Conservation (phyloP, 2,888 invertebrate species). For the Tryphoninae sp. region DNA sequence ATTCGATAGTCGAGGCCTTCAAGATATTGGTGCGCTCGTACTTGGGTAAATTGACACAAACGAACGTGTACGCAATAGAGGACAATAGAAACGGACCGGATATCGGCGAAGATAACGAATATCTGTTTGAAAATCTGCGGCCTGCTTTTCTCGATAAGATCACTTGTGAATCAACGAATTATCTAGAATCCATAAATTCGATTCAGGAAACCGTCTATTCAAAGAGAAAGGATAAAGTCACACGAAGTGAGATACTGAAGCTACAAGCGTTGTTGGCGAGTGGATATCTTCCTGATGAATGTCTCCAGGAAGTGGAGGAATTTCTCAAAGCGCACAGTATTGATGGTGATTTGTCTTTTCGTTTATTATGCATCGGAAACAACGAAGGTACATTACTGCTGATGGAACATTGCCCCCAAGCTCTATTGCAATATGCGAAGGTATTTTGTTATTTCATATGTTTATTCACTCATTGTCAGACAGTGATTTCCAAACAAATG, state of each 20-base stretch:
- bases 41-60: slow-evolving; percentile 82
- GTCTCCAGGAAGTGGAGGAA: slow-evolving; percentile 84
- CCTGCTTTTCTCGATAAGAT: slow-evolving; percentile 82
- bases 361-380: slow-evolving; percentile 81
- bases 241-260: slow-evolving; percentile 73
- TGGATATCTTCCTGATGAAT: slow-evolving; percentile 83
- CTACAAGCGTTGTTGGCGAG: slow-evolving; percentile 85
- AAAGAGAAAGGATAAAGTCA: slow-evolving; percentile 64
- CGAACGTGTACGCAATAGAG: slow-evolving; percentile 72
- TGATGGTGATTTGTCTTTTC: slow-evolving; percentile 83
- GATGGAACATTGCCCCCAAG: slow-evolving; percentile 85
- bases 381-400: slow-evolving; percentile 82
- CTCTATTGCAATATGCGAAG: slow-evolving; percentile 86
- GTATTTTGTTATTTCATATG: slow-evolving; percentile 76
- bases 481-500: slow-evolving; percentile 7
- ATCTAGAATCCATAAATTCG: slow-evolving; percentile 63
- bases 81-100: slow-evolving; percentile 63
- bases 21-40: slow-evolving; percentile 86
- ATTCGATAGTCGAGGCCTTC: slow-evolving; percentile 83
- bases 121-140: slow-evolving; percentile 81
- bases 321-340: slow-evolving; percentile 84
- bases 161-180: slow-evolving; percentile 80
- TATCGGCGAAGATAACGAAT: slow-evolving; percentile 74
- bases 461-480: slow-evolving; percentile 10
- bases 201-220: slow-evolving; percentile 51